Conservation (phyloP, 2,113 vertebrate species). For the Dromas ardeola region DNA sequence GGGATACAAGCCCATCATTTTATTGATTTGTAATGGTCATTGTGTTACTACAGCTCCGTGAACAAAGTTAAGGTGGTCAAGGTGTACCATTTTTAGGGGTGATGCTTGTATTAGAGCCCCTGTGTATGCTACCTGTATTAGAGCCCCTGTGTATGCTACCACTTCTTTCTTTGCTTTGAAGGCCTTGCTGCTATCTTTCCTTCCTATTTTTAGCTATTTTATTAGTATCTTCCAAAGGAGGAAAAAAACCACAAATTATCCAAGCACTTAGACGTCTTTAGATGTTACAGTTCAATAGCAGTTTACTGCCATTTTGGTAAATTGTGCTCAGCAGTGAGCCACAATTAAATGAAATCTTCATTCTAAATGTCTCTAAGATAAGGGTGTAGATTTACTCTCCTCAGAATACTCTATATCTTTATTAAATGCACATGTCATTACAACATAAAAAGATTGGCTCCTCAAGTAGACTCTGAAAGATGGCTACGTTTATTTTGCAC, state of each 20-base stretch:
- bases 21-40: background rate
- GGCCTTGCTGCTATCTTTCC: background rate
- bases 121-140: background rate
- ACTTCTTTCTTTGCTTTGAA: background rate
- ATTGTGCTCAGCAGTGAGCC: conserved; percentile 64
- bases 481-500: background rate
- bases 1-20: background rate
- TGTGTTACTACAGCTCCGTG: background rate
- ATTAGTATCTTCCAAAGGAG: conserved; percentile 3
- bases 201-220: conserved; percentile 25
- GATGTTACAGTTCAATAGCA: conserved; percentile 64
- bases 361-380: conserved; percentile 44
- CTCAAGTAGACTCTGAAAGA: conserved; percentile 38
- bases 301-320: conserved; percentile 68
- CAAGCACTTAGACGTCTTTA: conserved; percentile 63
- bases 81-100: background rate
- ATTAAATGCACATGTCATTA: conserved; percentile 58
- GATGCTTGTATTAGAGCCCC: background rate
- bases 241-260: conserved; percentile 50
- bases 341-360: conserved; percentile 68
- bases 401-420: conserved; percentile 42
- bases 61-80: background rate
- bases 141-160: background rate
- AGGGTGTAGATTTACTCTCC: conserved; percentile 36
- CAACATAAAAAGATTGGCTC: conserved; percentile 8